Percentiles rank a stretch among this genome's conserved stretches.
Conservation (phyloP, 2,113 vertebrate genomes). For the Emydura subglobosa region DNA sequence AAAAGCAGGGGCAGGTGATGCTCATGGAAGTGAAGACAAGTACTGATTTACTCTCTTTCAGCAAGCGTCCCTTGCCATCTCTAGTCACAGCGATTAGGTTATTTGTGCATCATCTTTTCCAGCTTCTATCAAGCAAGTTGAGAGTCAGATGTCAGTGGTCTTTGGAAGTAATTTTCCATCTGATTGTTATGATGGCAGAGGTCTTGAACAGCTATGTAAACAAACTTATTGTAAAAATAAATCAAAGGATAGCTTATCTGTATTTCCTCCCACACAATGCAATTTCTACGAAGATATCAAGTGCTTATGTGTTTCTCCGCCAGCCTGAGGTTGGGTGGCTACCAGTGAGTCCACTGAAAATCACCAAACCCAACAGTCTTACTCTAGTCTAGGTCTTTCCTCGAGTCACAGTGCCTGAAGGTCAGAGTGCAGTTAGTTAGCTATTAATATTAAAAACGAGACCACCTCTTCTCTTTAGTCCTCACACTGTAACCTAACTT, state of each 20-base stretch:
- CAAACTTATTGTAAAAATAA: fast-evolving
- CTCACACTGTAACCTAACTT: not conserved
- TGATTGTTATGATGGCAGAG: not conserved
- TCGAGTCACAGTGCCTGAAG: no score
- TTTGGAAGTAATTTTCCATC: not conserved
- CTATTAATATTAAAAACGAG: not conserved
- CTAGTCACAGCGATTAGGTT: fast-evolving
- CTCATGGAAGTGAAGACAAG: not conserved
- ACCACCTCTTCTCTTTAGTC: not conserved
- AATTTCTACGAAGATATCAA: fast-evolving
- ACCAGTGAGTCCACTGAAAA: fast-evolving
- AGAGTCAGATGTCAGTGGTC: fast-evolving
- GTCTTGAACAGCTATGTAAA: fast-evolving
- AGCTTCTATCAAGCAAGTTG: fast-evolving
- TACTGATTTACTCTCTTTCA: not conserved
- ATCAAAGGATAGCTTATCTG: not conserved
- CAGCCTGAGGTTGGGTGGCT: fast-evolving
- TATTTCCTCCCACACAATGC: fast-evolving
- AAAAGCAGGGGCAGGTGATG: not conserved
- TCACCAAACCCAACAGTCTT: not conserved
- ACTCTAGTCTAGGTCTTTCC: not conserved
- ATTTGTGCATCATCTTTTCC: fast-evolving
- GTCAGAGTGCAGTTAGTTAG: not conserved
- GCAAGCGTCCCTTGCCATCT: not conserved
- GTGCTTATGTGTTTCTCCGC: not conserved